Evolutionary conservation across 64 coral and sea anemone species (phyloP), one percentile per base, ranked within the genome.

Genomic region (Actinia tenebrosa): DNA sequence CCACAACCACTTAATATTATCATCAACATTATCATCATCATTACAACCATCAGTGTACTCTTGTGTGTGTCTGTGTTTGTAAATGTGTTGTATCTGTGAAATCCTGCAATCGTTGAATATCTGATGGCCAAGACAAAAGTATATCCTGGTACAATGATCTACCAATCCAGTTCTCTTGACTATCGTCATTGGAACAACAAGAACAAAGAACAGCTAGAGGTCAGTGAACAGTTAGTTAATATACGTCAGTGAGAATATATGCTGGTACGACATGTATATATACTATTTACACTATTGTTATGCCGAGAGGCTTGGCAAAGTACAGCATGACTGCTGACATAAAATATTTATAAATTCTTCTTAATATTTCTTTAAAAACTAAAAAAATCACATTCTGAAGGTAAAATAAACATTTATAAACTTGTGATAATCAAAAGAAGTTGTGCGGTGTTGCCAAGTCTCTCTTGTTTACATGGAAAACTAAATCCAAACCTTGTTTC

Each of bases 151-250:
- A 11, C 45, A 25, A 83, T 53, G 80, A 83, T n/a, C 46, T 50
- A 53, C 45, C 22, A 83, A 58, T 25, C 45, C 80, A 78, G 46
- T 83, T 83, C 80, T 83, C 54, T 58, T 83, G 46, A 75, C 69
- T 75, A 75, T 75, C 69, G 69, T 75, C 69, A 75, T 75, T 75
- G 69, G 69, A 75, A 75, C 80, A 83, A 45, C 80, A 83, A 83
- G 80, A 50, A 83, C 80, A 83, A 83, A 83, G 80, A 30, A 83
- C 80, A 83, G 80, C 45, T 83, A 58, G 54, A 83, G 80, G 80
- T 83, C 80, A 83, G 80, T 83, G 80, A 47, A 54, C 64, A 50
- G 30, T 44, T 43, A 50, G 54, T 86, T 27, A 14, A 17, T 86
- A 66, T 64, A 64, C 20, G 30, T 37, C 30, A 20, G 16, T 15